Evolutionary conservation across 2,888 invertebrate species (phyloP), one percentile per base, ranked within the genome.

Genomic region (Chesias legatella): DNA sequence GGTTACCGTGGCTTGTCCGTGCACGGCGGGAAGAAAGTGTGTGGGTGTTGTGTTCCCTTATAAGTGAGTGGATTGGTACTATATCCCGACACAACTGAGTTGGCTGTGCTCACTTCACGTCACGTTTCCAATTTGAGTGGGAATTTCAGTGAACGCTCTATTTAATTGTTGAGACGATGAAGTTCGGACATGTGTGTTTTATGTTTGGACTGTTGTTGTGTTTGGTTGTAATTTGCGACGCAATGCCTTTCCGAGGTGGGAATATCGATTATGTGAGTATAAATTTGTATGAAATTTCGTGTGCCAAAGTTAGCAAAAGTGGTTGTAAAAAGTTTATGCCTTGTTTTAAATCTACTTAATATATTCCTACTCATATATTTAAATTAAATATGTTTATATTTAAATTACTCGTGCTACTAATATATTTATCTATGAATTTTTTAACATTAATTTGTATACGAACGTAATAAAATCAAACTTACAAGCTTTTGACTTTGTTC

Each of bases 221-320:
- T 53, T 60, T 71, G 11, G 45, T 76, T 33, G 42, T 59, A 7
- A 43, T 55, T 34, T 56, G 60, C 40, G 75, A 78, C 27, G 70
- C 77, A 1, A 68, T 67, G 34, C 79, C 84, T 5, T 64, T 73
- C 49, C 64, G 68, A 13, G 58, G 60, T 10, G 72, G 74, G 25
- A 81, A 70, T 39, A 81, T 84, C 44, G 84, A 83, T 60, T 83
- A 85, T 66, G 84, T 85, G 62, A 85, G 84, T 83, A 53, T 32
- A 28, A 8, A 31, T 10, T 8, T 6, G 9, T 17, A 3, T 8
- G 20, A 21, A 6, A 30, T 8, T 9, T 21, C n/a, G n/a, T n/a
- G n/a, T n/a, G n/a, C n/a, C n/a, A n/a, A n/a, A n/a, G n/a, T n/a
- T n/a, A n/a, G n/a, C n/a, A n/a, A n/a, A n/a, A n/a, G n/a, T n/a